Evolutionary conservation across 2,113 vertebrate species (phyloP).

Genomic region (Toxostoma redivivum): DNA sequence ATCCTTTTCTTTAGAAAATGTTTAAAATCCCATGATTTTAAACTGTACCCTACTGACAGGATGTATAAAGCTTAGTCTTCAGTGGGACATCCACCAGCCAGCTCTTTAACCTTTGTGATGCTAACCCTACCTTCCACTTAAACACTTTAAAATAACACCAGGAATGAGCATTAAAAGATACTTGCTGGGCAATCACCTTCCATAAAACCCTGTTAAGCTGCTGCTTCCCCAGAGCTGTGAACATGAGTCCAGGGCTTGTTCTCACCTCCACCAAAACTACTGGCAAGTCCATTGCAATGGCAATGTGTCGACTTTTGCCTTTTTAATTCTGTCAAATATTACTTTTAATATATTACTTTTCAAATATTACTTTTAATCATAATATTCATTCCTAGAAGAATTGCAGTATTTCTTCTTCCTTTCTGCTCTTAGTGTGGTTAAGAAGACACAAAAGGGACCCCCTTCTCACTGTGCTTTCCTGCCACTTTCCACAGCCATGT

Average conservation of each 20-base stretch:
- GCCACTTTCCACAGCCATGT: constrained; percentile 79
- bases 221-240: background rate
- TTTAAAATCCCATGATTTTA: background rate
- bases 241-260: fast-evolving
- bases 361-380: background rate
- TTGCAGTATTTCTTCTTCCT: background rate
- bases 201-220: background rate
- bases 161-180: background rate
- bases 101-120: background rate
- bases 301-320: background rate
- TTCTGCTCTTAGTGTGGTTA: background rate
- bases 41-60: background rate
- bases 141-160: background rate
- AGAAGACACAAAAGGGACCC: background rate
- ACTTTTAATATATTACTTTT: background rate
- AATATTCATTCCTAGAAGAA: background rate
- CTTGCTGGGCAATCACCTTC: background rate
- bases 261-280: background rate
- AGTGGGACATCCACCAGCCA: background rate
- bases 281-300: background rate
- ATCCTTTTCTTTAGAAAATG: background rate
- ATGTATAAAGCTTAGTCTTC: background rate
- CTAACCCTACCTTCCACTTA: background rate
- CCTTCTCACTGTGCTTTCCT: background rate
- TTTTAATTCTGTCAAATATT: background rate